These are phyloP conservation scores for Andricus curvator DNA, from an alignment of 2,888 invertebrate species.

Conservation along the genomic window DNA sequence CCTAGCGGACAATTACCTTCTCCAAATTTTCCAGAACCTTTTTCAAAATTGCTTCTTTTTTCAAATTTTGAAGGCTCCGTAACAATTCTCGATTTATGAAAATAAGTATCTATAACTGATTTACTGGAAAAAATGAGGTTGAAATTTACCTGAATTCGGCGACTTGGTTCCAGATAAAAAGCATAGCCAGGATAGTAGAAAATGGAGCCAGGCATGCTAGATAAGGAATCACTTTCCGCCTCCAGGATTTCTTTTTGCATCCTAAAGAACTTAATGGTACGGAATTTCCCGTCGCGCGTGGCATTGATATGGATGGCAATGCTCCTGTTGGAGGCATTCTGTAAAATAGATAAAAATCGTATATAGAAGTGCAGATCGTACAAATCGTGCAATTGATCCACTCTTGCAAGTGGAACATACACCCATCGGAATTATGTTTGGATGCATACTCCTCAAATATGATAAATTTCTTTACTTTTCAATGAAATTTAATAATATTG, in stretches of 20 bases:
- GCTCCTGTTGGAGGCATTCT: constrained; percentile 62
- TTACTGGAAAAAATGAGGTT: not conserved
- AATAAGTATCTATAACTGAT: not conserved
- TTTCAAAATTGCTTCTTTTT: too few relatives aligned
- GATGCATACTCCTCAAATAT: too few relatives aligned
- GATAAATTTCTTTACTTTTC: too few relatives aligned
- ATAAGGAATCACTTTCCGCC: constrained; percentile 82
- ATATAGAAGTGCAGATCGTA: not conserved
- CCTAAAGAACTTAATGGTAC: constrained; percentile 48
- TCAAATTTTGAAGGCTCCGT: too few relatives aligned
- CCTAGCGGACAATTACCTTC: too few relatives aligned
- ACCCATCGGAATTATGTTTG: too few relatives aligned
- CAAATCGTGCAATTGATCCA: not conserved
- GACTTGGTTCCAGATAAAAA: constrained; percentile 90
- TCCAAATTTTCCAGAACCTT: too few relatives aligned
- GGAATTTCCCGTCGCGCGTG: constrained; percentile 46
- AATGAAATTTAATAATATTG: too few relatives aligned
- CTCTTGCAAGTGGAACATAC: not conserved
- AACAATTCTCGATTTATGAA: too few relatives aligned
- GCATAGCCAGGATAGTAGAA: constrained; percentile 88
- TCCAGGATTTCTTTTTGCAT: constrained; percentile 69
- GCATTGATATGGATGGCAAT: constrained; percentile 46
- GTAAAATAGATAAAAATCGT: constrained; percentile 44
- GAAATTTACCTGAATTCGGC: constrained; percentile 82
- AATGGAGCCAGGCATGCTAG: constrained; percentile 88